Base-by-base conservation (phyloP, 2,888 invertebrate species). In the Archaeoteleia sp. region DNA sequence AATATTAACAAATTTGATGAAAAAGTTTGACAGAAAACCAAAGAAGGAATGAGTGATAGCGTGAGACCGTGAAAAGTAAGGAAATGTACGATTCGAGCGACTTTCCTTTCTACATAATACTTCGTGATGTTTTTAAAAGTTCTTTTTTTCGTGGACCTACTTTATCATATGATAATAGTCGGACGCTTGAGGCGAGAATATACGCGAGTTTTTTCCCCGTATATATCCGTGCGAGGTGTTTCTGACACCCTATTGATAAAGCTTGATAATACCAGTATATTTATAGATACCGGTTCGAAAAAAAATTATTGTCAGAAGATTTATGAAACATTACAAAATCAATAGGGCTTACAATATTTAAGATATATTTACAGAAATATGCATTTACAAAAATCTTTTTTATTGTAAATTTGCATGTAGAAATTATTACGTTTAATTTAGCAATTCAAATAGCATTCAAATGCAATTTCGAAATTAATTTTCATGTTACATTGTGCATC, bases 81-180 rank as follows among this genome's bases (percentile, higher is more conserved):
- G 34, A 58, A 48, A 48, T 27, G 57, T 40, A 14, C 40, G 17
- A 42, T 29, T 48, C 42, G 9, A 7, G 29, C 42, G 35, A 61
- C 40, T 62, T 62, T 32, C 42, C 34, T 46, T 53, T 46, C 46
- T 30, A 15, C 13, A 5, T 29, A 48, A 35, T 48, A 48, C 49
- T 55, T 49, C 43, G 35, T 49, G 49, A 45, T 65, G 51, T 51
- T 65, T 65, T 65, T 51, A 23, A 30, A 55, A 49, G 25, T 57
- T 10, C 12, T 25, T 53, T 61, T 61, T 53, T 8, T 29, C 8
- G n/a, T 12, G 34, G 32, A 37, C 25, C 30, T 49, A 63, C 63
- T 63, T 55, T 43, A 63, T 63, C 63, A 65, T 65, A 51, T 57
- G 63, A 65, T 57, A 65, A 65, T 57, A 51, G 57, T 39, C 42